Base-by-base conservation (phyloP, 2,888 invertebrate species). In the Subacronicta megacephala region DNA sequence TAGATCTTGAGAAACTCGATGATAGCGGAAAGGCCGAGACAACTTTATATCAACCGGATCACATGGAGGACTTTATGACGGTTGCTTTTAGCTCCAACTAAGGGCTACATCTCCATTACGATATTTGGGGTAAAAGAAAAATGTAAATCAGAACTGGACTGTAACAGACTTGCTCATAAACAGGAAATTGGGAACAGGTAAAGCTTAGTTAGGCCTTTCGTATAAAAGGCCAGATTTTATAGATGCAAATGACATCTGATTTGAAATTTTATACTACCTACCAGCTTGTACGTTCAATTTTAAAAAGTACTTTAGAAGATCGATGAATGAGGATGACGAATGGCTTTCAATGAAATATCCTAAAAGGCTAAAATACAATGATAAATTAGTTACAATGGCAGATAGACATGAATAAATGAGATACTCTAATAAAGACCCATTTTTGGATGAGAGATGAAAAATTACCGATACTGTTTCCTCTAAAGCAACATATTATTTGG, bases 41-140 rank as follows among this genome's bases (percentile, higher is more conserved):
- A 66, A 63, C 62, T 66, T 66, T 73, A 73, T 73, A 55, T 43
- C 71, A 67, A 71, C 74, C 73, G 71, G 74, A 63, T 67, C 59
- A 64, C 58, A 55, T 57, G 52, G 40, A 64, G 62, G 55, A 62
- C 53, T 66, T 73, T 67, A 73, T 67, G 26, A 41, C 50, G 51
- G 60, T 61, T 38, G 54, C 59, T 62, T 58, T 73, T 62, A 60
- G 60, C 47, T 55, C 51, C 50, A 59, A 42, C 49, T 53, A 29
- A 43, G 37, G 45, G 44, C 51, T 17, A 16, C 20, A 37, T 35
- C 59, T 55, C 64, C 59, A 61, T 68, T 68, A 58, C 42, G 52
- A 65, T 55, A 71, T 75, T 68, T 61, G 54, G 65, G 38, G 47
- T 60, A 53, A 54, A 62, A 36, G 46, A 55, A 57, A 58, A 59